phyloP scores from a whole-genome alignment of 2,888 invertebrate species.

The Pyrocoelia pectoralis region DNA sequence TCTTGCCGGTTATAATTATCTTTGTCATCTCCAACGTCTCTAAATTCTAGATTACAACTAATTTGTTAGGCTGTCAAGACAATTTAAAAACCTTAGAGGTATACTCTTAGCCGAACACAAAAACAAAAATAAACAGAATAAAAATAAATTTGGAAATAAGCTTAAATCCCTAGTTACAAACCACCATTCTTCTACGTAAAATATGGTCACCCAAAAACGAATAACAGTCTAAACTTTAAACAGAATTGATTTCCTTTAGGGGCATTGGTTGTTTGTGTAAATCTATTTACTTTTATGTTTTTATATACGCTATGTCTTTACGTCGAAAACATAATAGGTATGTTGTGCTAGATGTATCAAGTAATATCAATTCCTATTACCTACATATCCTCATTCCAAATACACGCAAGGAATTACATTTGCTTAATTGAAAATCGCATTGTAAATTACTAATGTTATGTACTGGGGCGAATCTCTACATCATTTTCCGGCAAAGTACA shows the following conservation, averaged over 20 bases:
- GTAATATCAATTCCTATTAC: neutral
- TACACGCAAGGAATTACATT: too few species aligned
- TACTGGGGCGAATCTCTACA: too few species aligned
- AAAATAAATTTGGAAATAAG: slow-evolving; percentile 19
- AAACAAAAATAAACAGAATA: neutral
- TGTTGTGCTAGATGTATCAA: neutral
- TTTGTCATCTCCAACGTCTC: slow-evolving; percentile 11
- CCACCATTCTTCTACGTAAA: slow-evolving; percentile 23
- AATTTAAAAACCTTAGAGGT: slow-evolving; percentile 8
- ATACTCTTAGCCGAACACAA: slow-evolving; percentile 10
- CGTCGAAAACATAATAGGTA: neutral
- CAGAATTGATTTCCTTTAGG: slow-evolving; percentile 21
- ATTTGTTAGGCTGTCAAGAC: slow-evolving; percentile 20
- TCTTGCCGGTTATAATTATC: neutral
- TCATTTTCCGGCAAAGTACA: too few species aligned
- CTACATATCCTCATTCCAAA: too few species aligned
- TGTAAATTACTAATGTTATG: too few species aligned
- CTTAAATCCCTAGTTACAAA: slow-evolving; percentile 25
- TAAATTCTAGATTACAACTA: slow-evolving; percentile 14
- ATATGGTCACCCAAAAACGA: slow-evolving; percentile 24
- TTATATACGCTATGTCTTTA: too few species aligned
- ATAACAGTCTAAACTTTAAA: slow-evolving; percentile 24
- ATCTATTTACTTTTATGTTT: slow-evolving; percentile 20
- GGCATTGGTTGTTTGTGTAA: slow-evolving; percentile 20
- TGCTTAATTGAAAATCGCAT: too few species aligned